Percentiles rank a stretch among this genome's conserved stretches.
Evolutionary conservation across 2,888 invertebrate species (phyloP).

Genomic region (Tetragnatha montana): DNA sequence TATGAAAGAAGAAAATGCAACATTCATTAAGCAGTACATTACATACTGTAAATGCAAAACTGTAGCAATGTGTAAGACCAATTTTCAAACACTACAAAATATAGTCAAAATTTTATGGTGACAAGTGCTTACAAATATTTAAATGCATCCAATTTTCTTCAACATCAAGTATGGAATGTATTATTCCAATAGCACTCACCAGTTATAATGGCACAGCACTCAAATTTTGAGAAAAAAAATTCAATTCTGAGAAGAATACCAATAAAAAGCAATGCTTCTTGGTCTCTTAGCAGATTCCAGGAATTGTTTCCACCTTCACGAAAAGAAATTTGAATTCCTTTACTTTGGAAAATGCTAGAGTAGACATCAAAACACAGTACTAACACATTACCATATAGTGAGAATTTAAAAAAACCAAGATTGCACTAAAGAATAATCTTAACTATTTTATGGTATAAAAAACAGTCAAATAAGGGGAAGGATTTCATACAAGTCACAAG

Average conservation of each 20-base stretch:
- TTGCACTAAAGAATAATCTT: too few species aligned
- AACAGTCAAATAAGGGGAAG: too few species aligned
- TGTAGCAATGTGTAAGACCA: not conserved
- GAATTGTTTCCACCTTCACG: not conserved
- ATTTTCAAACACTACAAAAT: not conserved
- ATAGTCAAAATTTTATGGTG: not conserved
- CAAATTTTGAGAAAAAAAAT: not conserved
- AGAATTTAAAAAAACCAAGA: too few species aligned
- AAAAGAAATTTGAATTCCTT: too few species aligned
- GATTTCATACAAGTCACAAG: too few species aligned
- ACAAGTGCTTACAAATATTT: conserved; percentile 30
- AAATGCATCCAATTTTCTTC: conserved; percentile 32
- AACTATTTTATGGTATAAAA: too few species aligned
- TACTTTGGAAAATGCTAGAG: too few species aligned
- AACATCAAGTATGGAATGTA: conserved; percentile 39
- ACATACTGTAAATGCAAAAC: conserved; percentile 24
- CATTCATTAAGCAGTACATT: conserved; percentile 12
- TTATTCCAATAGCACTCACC: conserved; percentile 41
- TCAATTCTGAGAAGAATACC: not conserved
- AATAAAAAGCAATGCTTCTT: not conserved
- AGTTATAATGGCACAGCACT: not conserved
- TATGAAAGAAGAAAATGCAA: conserved; percentile 3
- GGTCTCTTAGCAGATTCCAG: not conserved
- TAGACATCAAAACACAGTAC: too few species aligned
- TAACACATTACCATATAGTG: too few species aligned